Percentiles rank a stretch among this genome's conserved stretches.
Evolutionary conservation across 2,797 vertebrate genomes (phyloP).

Genomic region (Gymnopithys bicolor): DNA sequence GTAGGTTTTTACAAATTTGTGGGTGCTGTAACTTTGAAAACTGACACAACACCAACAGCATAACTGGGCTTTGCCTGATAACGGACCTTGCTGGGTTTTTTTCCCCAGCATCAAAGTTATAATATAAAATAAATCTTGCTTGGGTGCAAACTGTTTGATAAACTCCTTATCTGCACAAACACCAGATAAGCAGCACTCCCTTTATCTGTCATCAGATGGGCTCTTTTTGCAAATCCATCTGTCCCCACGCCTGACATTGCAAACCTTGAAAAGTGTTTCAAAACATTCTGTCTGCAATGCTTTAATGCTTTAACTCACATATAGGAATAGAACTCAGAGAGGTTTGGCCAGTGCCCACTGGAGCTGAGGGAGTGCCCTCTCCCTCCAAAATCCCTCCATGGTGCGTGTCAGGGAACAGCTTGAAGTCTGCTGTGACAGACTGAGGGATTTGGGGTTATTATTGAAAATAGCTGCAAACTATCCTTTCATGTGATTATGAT

Average conservation of each 20-base stretch:
- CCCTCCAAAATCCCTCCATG: not conserved
- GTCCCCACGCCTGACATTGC: not conserved
- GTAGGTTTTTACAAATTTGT: not conserved
- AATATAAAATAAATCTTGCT: not conserved
- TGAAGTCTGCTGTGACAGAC: not conserved
- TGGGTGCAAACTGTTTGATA: not conserved
- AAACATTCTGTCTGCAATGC: not conserved
- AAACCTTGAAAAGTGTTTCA: not conserved
- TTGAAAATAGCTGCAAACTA: conserved; percentile 14
- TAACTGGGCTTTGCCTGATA: not conserved
- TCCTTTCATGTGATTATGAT: not conserved
- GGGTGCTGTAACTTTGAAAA: not conserved
- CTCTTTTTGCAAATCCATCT: conserved; percentile 36
- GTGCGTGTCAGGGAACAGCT: not conserved
- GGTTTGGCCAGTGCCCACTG: not conserved
- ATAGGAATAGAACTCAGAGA: not conserved
- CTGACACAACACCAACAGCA: not conserved
- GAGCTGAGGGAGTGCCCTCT: not conserved
- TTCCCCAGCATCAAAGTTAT: not conserved
- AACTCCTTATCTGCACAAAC: not conserved
- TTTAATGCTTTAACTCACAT: not conserved
- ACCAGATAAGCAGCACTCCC: not conserved
- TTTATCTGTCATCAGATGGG: not conserved
- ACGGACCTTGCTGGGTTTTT: not conserved
- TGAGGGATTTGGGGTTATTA: not conserved